Percentiles rank a stretch among this genome's conserved stretches.
Conservation (phyloP, 2,797 vertebrate genomes). For the Brachyrhaphis roseni region DNA sequence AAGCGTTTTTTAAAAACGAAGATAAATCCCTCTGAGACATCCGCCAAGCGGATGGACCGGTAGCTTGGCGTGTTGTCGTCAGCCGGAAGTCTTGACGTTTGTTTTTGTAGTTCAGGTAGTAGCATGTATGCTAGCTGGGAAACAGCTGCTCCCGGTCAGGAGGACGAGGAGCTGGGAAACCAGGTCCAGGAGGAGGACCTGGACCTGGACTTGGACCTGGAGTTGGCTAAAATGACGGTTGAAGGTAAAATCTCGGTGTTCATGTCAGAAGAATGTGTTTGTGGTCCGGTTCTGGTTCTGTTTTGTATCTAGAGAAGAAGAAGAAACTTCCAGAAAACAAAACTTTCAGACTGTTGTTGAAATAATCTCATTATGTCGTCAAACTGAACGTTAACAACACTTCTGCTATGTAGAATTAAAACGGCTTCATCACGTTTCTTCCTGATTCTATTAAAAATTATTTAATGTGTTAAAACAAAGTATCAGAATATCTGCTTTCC, state of each 20-base stretch:
- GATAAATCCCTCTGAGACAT: neutral
- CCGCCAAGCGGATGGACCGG: neutral
- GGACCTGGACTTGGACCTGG: slow-evolving; percentile 15
- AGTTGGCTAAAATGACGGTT: slow-evolving; percentile 3
- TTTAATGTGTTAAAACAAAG: neutral
- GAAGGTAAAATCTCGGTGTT: slow-evolving; percentile 29
- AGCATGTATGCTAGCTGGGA: slow-evolving; percentile 45
- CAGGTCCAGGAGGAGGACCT: slow-evolving; percentile 3
- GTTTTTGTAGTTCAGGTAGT: slow-evolving; percentile 7
- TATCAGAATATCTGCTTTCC: neutral
- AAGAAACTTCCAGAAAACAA: neutral
- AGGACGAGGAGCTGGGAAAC: neutral
- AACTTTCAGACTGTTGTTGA: neutral
- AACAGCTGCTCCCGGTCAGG: neutral
- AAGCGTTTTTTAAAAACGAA: neutral
- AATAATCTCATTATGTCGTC: neutral
- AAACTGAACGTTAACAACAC: neutral
- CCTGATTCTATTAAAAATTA: neutral
- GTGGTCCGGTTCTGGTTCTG: neutral
- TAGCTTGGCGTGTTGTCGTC: too few species aligned
- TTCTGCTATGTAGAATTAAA: neutral
- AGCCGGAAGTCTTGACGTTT: neutral
- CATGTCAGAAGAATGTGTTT: neutral
- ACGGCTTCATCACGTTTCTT: neutral
- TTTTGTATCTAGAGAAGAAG: neutral